Evolutionary conservation across 2,113 vertebrate species (phyloP), one percentile per base, ranked within the genome.

Genomic region (Eleginops maclovinus): DNA sequence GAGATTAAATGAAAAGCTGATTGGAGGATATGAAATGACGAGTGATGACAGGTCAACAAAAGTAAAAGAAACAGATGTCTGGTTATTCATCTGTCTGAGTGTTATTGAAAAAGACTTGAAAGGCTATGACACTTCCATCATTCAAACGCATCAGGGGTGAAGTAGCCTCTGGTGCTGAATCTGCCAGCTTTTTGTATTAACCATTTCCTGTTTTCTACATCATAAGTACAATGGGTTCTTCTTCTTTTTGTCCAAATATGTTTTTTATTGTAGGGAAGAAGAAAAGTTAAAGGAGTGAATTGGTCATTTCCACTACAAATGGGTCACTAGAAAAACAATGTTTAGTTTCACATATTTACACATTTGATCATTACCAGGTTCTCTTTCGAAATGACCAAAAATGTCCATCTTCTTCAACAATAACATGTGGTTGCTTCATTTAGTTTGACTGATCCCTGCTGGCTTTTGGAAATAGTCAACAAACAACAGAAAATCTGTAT

Each of bases 1-100:
- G 73, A 84, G 88, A 83, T 91, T 87, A 90, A 64, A 70, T 59
- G 58, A 60, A 82, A 88, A 92, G 90, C 83, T 78, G 88, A 90
- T 85, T 78, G 83, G 67, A 90, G 79, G 80, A 83, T 58, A 54
- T 77, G 46, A 82, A 69, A 69, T 77, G 81, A 86, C 22, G 31
- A n/a, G 49, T 50, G 73, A 77, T 83, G 88, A 83, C 83, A 83
- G 72, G 69, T 76, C 54, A 67, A 75, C 83, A 87, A 81, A 87
- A 81, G 80, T 53, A 55, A 84, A 73, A 81, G 82, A 79, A 88
- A 76, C 81, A 83, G 81, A 84, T 74, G 72, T 85, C 78, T 58
- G 75, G 46, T 82, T 75, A 17, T 84, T 86, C 77, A 89, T 87
- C 77, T 28, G 70, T 49, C 49, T 50, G 84, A 88, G 74, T 81